A percentile compares a stretch with the other conserved stretches of the same genome.
These are phyloP conservation scores for Proales similis DNA, from an alignment of 1,140 invertebrate genomes.

Conservation along the genomic window DNA sequence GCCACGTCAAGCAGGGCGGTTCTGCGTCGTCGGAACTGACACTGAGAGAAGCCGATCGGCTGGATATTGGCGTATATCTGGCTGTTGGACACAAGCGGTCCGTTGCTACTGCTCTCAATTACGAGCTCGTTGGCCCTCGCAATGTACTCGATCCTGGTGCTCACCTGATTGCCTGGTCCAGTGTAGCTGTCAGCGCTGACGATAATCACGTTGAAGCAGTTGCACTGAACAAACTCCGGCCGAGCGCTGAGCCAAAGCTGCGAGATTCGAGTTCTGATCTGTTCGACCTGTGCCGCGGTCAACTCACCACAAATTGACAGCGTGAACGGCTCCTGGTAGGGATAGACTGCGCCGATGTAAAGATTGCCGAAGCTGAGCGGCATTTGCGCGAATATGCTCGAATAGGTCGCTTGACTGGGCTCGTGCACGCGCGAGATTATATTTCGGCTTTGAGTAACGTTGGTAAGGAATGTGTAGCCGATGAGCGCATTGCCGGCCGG, in stretches of 20 bases:
- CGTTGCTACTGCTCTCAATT: conserved; percentile 22
- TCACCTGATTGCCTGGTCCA: conserved; percentile 8
- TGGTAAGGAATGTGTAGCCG: conserved; percentile 15
- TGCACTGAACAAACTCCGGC: conserved; percentile 17
- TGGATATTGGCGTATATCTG: conserved; percentile 6
- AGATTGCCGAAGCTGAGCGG: not conserved
- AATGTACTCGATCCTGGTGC: conserved; percentile 16
- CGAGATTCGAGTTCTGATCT: not conserved
- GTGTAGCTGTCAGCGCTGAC: conserved; percentile 22
- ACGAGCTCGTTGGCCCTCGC: conserved; percentile 13
- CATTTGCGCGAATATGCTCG: not conserved
- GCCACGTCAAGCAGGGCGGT: conserved; percentile 25
- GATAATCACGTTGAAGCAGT: conserved; percentile 18
- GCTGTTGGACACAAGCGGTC: not conserved
- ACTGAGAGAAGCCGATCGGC: not conserved
- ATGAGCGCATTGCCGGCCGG: not conserved
- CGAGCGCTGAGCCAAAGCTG: not conserved
- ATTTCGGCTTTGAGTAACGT: conserved; percentile 21
- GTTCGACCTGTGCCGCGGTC: conserved; percentile 9
- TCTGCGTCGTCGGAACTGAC: not conserved
- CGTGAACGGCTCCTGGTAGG: conserved; percentile 22
- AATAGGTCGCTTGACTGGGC: not conserved
- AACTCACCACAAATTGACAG: conserved; percentile 25
- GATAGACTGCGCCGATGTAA: conserved; percentile 3
- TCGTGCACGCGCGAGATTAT: not conserved